A percentile compares a stretch with the other conserved stretches of the same genome.
Conservation (phyloP, 2,888 invertebrate species). For the Drosophila anomelani region DNA sequence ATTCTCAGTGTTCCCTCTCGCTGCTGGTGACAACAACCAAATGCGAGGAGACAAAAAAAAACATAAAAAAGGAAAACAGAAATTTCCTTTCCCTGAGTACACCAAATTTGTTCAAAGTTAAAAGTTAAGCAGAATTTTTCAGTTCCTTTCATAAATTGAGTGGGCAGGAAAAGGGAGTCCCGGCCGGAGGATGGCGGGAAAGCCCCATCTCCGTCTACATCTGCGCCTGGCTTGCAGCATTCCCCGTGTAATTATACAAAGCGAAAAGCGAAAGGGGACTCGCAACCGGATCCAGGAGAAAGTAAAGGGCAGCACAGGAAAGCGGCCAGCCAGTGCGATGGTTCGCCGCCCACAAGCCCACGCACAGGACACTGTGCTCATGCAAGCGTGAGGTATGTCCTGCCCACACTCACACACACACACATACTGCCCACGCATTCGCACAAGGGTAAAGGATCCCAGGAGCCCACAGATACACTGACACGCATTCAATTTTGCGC, state of each 20-base stretch:
- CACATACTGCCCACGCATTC: slow-evolving; percentile 10
- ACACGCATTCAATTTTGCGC: slow-evolving; percentile 66
- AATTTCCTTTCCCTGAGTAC: slow-evolving; percentile 41
- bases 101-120: slow-evolving; percentile 51
- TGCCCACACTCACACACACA: slow-evolving; percentile 27
- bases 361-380: slow-evolving; percentile 30
- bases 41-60: slow-evolving; percentile 10
- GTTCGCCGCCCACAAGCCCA: slow-evolving; percentile 30
- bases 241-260: slow-evolving; percentile 41
- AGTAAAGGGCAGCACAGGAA: slow-evolving; percentile 6
- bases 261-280: slow-evolving; percentile 24
- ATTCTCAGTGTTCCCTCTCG: neutral
- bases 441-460: slow-evolving; percentile 9
- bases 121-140: slow-evolving; percentile 47
- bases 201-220: slow-evolving; percentile 3
- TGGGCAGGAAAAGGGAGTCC: slow-evolving; percentile 15
- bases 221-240: slow-evolving; percentile 10
- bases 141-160: slow-evolving; percentile 46
- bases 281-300: neutral
- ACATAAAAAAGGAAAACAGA: slow-evolving; percentile 26
- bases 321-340: slow-evolving; percentile 11
- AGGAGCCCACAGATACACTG: slow-evolving; percentile 19
- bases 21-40: slow-evolving; percentile 43
- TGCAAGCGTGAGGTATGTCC: slow-evolving; percentile 29
- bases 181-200: neutral